A percentile compares a stretch with the other conserved stretches of the same genome.
Conservation (phyloP, 2,113 vertebrate species). For the Neogale vison region DNA sequence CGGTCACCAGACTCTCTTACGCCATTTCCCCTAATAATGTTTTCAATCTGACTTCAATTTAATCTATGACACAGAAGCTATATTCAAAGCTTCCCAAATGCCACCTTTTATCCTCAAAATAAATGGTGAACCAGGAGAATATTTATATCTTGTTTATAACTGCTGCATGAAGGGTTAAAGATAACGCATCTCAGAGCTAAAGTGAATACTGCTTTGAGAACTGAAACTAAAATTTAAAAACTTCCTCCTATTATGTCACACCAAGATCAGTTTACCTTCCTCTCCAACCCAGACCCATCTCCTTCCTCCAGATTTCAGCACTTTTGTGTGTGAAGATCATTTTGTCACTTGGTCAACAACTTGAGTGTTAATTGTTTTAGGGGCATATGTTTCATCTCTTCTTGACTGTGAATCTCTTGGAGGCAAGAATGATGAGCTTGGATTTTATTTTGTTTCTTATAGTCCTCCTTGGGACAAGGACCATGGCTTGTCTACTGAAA, state of each 20-base stretch:
- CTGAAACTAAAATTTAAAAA: neutral
- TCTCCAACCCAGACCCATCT: neutral
- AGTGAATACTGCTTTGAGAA: slow-evolving; percentile 11
- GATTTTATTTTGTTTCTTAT: neutral
- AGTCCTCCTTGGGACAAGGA: neutral
- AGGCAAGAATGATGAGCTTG: neutral
- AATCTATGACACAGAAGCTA: neutral
- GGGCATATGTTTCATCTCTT: neutral
- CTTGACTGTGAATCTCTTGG: neutral
- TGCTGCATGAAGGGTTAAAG: neutral
- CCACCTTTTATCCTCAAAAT: neutral
- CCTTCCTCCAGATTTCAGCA: neutral
- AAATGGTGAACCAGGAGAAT: neutral
- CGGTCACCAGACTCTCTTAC: neutral
- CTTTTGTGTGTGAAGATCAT: neutral
- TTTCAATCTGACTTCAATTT: neutral
- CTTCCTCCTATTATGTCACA: neutral
- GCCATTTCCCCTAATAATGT: neutral
- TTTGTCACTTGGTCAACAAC: neutral
- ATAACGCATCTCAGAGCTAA: neutral
- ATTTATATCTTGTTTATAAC: neutral
- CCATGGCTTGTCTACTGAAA: neutral
- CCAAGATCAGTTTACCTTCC: neutral
- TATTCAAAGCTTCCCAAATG: neutral
- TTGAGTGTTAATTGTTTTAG: neutral